phyloP scores from a whole-genome alignment of 2,113 vertebrate genomes.

The Psammodynastes pulverulentus region DNA sequence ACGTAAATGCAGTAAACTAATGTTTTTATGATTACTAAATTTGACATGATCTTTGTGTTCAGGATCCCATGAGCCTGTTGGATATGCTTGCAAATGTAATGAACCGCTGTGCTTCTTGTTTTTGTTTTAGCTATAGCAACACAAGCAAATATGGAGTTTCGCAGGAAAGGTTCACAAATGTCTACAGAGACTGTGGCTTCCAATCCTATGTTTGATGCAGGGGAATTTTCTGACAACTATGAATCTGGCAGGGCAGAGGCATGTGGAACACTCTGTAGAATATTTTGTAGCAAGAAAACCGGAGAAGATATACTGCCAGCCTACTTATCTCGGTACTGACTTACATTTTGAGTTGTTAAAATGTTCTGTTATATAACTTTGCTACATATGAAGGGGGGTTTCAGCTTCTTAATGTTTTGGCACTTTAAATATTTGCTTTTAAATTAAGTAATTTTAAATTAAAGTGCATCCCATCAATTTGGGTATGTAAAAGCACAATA shows the following conservation, averaged over 20 bases:
- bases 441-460: neutral
- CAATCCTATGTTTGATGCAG: constrained; percentile 87
- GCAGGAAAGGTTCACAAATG: constrained; percentile 92
- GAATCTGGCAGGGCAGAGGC: constrained; percentile 94
- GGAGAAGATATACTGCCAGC: constrained; percentile 96
- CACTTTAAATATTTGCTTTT: neutral
- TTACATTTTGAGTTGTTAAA: constrained; percentile 58
- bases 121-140: constrained; percentile 85
- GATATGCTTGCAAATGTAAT: constrained; percentile 47
- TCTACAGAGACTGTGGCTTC: constrained; percentile 93
- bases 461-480: neutral
- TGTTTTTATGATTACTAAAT: constrained; percentile 69
- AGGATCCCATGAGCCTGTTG: constrained; percentile 80
- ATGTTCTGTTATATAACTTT: constrained; percentile 28
- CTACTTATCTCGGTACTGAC: constrained; percentile 90
- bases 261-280: constrained; percentile 92
- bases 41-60: constrained; percentile 89
- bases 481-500: neutral
- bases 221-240: constrained; percentile 94
- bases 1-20: constrained; percentile 62
- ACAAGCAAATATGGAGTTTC: constrained; percentile 87
- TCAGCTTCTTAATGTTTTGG: neutral
- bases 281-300: constrained; percentile 99
- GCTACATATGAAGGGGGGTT: neutral
- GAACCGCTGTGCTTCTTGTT: constrained; percentile 60